A percentile compares a stretch with the other conserved stretches of the same genome.
Evolutionary conservation across 2,888 invertebrate species (phyloP).

Genomic region (Argyra leucocephala): DNA sequence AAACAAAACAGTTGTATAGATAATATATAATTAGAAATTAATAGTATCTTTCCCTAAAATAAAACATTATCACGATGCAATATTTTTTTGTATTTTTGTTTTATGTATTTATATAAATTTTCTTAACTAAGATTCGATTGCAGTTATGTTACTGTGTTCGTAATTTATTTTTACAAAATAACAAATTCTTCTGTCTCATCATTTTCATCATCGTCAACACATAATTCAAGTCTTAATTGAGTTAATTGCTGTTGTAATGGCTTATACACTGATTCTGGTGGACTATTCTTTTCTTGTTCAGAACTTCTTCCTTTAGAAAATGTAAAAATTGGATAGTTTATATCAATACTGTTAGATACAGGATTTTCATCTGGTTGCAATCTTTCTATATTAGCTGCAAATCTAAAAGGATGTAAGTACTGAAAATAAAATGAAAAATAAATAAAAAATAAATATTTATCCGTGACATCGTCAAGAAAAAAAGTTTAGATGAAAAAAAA

Average conservation of each 20-base stretch:
- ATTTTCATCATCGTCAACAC: constrained; percentile 54
- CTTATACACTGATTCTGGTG: constrained; percentile 45
- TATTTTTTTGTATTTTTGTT: background rate
- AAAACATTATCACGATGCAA: constrained; percentile 1
- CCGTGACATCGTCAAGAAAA: no score
- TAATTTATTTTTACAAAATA: constrained; percentile 45
- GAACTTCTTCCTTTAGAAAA: constrained; percentile 63
- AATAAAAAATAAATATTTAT: background rate
- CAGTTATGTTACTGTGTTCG: background rate
- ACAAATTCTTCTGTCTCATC: constrained; percentile 67
- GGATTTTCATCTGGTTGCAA: constrained; percentile 24
- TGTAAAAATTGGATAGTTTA: constrained; percentile 70
- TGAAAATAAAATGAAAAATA: constrained; percentile 32
- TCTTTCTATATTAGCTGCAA: constrained; percentile 27
- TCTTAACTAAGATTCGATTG: background rate
- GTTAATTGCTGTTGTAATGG: constrained; percentile 49
- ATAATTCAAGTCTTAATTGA: constrained; percentile 48
- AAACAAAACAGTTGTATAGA: background rate
- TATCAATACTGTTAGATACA: constrained; percentile 40
- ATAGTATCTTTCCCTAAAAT: background rate
- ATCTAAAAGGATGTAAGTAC: constrained; percentile 48
- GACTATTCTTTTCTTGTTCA: constrained; percentile 40
- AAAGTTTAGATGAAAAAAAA: no score
- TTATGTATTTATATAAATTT: background rate
- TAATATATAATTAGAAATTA: background rate